phyloP scores from a whole-genome alignment of 2,888 invertebrate species.

The Plebejus anna region DNA sequence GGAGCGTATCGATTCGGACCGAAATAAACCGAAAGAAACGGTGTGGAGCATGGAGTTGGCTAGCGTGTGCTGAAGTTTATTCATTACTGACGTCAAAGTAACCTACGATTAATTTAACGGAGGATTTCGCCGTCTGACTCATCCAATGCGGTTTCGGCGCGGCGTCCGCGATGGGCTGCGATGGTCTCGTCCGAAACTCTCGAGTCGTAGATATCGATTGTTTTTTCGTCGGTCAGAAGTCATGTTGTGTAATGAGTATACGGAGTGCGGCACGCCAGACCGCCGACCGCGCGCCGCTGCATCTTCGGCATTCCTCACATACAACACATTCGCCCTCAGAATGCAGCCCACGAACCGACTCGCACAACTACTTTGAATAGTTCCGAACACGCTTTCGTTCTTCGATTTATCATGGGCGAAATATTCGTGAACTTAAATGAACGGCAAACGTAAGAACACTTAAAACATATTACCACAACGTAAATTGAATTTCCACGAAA shows the following conservation, averaged over 20 bases:
- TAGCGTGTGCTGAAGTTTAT: slow-evolving; percentile 60
- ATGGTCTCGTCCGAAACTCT: background rate
- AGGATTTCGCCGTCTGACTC: slow-evolving; percentile 70
- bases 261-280: slow-evolving; percentile 50
- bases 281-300: slow-evolving; percentile 51
- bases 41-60: slow-evolving; percentile 72
- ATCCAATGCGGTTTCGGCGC: slow-evolving; percentile 70
- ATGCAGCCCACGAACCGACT: slow-evolving; percentile 66
- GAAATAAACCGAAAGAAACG: slow-evolving; percentile 76
- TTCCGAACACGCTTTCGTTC: slow-evolving; percentile 51
- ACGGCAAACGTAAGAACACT: slow-evolving; percentile 26
- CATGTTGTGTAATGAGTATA: background rate
- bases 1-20: slow-evolving; percentile 69
- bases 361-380: slow-evolving; percentile 69
- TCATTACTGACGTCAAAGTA: slow-evolving; percentile 44
- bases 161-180: slow-evolving; percentile 58
- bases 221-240: slow-evolving; percentile 15
- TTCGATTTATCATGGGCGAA: slow-evolving; percentile 35
- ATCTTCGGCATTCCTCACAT: slow-evolving; percentile 66
- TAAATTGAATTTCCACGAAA: slow-evolving; percentile 26
- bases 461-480: slow-evolving; percentile 27
- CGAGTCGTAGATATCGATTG: background rate
- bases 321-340: slow-evolving; percentile 69
- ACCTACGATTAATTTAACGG: slow-evolving; percentile 52
- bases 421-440: slow-evolving; percentile 29